phyloP scores from a whole-genome alignment of 2,113 vertebrate species.

The Orthonyx spaldingii region DNA sequence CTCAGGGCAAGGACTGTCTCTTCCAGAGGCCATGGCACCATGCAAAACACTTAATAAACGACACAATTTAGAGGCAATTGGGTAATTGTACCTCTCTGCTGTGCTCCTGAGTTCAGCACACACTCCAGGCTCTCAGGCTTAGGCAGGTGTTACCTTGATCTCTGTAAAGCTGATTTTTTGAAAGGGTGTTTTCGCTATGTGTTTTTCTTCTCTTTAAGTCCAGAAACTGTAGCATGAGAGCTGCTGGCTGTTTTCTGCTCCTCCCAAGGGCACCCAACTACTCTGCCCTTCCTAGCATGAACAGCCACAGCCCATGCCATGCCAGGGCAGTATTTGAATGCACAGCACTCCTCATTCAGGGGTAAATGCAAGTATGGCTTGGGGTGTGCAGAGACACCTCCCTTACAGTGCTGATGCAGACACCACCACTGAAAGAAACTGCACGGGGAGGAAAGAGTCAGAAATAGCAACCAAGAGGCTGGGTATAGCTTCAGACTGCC shows the following conservation, averaged over 20 bases:
- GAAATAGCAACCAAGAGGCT: background rate
- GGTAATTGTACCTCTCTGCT: background rate
- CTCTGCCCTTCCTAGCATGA: background rate
- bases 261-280: background rate
- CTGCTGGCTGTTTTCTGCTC: background rate
- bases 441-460: background rate
- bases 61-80: background rate
- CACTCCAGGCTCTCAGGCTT: background rate
- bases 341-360: background rate
- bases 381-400: background rate
- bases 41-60: background rate
- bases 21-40: background rate
- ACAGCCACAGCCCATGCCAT: background rate
- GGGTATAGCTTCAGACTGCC: background rate
- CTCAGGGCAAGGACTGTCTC: background rate
- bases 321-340: background rate
- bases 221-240: background rate
- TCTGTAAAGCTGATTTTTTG: background rate
- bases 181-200: rapidly evolving
- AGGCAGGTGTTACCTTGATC: background rate
- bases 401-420: background rate
- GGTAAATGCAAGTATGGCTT: background rate
- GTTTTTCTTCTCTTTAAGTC: background rate
- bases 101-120: background rate
- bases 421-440: background rate